Evolutionary conservation across 2,797 vertebrate genomes (phyloP).

Genomic region (Rhinoraja longicauda): DNA sequence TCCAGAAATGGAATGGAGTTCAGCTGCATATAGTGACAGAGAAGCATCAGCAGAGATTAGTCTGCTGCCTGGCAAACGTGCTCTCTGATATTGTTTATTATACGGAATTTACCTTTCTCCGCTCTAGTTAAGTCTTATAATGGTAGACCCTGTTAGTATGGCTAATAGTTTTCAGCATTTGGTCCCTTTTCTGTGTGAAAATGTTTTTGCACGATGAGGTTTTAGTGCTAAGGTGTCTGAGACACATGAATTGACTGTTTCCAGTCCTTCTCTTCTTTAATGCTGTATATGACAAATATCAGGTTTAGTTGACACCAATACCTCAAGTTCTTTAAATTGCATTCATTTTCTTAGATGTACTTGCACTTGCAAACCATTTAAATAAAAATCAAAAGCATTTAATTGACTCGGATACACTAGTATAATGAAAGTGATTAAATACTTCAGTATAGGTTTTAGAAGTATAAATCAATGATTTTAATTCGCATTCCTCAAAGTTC

Average conservation of each 20-base stretch:
- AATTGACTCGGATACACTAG: not conserved
- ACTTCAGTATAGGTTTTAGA: not conserved
- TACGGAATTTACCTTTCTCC: conserved; percentile 4
- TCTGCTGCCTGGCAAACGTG: not conserved
- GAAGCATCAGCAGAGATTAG: not conserved
- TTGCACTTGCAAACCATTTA: not conserved
- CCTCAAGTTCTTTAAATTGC: not conserved
- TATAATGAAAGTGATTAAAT: not conserved
- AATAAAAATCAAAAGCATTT: not conserved
- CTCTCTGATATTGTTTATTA: conserved; percentile 21
- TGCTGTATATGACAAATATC: not conserved
- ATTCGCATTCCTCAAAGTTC: not conserved
- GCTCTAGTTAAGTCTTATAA: not conserved
- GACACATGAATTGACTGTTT: not conserved
- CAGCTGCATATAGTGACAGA: not conserved
- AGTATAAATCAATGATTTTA: not conserved
- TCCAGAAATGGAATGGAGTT: not conserved
- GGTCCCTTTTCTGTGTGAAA: not conserved
- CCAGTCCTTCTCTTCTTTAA: not conserved
- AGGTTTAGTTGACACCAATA: not conserved
- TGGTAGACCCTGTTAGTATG: not conserved
- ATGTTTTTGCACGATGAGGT: not conserved
- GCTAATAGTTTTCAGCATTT: not conserved
- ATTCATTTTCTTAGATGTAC: not conserved
- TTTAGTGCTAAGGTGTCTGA: not conserved